Percentiles rank a stretch among this genome's conserved stretches.
Evolutionary conservation across 2,888 invertebrate genomes (phyloP).

Genomic region (Alitta virens): DNA sequence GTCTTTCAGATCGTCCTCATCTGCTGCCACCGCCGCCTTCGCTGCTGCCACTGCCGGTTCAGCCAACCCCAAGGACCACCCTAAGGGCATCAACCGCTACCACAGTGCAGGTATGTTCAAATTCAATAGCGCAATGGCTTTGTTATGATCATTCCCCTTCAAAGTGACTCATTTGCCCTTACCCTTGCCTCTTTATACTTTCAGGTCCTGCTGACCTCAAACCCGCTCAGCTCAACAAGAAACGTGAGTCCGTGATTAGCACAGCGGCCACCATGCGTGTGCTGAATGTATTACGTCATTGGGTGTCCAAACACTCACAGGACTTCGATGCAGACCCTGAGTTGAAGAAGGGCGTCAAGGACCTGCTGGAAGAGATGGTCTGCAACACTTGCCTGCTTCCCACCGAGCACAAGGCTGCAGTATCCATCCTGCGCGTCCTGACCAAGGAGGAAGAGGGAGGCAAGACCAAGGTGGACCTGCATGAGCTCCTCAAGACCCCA

Average conservation of each 20-base stretch:
- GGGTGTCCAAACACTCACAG: conserved; percentile 75
- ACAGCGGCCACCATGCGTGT: conserved; percentile 94
- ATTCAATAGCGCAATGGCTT: too few species aligned
- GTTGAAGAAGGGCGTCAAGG: conserved; percentile 75
- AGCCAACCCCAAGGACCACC: conserved; percentile 38
- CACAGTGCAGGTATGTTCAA: conserved; percentile 46
- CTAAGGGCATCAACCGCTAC: conserved; percentile 39
- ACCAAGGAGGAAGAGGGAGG: conserved; percentile 72
- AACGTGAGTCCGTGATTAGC: conserved; percentile 65
- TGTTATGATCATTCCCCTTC: too few species aligned
- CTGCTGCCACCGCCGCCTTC: conserved; percentile 76
- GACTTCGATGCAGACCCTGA: conserved; percentile 76
- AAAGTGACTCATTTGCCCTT: background rate
- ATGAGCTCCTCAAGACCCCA: conserved; percentile 50
- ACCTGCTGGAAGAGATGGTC: conserved; percentile 84
- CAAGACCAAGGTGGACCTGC: conserved; percentile 66
- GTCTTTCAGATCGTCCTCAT: conserved; percentile 52
- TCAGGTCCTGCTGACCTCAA: conserved; percentile 43
- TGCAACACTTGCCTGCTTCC: conserved; percentile 76
- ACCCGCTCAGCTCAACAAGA: conserved; percentile 38
- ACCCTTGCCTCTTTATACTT: background rate
- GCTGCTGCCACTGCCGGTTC: conserved; percentile 88
- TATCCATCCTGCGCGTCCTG: conserved; percentile 72
- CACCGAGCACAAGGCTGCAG: conserved; percentile 85
- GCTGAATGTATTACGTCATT: conserved; percentile 83